Evolutionary conservation across 2,797 vertebrate species (phyloP).

Genomic region (Paramormyrops hopkinsi): DNA sequence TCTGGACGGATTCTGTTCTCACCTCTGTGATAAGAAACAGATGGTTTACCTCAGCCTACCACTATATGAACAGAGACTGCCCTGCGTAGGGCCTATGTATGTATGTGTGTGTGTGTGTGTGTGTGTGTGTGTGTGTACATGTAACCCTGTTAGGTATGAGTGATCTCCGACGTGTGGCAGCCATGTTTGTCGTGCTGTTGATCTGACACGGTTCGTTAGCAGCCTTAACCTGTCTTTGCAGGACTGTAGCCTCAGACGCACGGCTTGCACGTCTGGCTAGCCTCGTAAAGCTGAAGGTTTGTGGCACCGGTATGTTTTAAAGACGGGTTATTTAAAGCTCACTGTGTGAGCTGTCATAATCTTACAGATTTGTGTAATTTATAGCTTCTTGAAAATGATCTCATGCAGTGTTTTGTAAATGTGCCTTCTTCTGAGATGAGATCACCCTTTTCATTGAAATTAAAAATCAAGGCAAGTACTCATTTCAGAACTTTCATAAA

Average conservation of each 20-base stretch:
- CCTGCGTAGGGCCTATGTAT: background rate
- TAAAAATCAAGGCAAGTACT: constrained; percentile 56
- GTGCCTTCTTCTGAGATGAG: constrained; percentile 49
- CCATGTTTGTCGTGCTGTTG: background rate
- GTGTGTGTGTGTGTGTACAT: background rate
- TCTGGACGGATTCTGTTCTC: constrained; percentile 51
- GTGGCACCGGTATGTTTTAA: background rate
- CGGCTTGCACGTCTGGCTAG: background rate
- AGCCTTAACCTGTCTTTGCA: background rate
- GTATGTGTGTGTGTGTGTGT: background rate
- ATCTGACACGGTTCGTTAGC: background rate
- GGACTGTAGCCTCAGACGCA: background rate
- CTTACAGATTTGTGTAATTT: constrained; percentile 42
- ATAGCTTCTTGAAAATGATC: constrained; percentile 47
- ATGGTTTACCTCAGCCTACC: constrained; percentile 52
- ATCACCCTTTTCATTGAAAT: constrained; percentile 60
- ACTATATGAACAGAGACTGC: background rate
- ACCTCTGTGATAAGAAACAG: constrained; percentile 57
- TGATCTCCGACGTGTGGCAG: background rate
- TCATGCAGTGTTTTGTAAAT: constrained; percentile 54
- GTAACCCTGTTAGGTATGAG: background rate
- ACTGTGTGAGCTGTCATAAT: constrained; percentile 36
- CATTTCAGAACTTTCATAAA: constrained; percentile 43
- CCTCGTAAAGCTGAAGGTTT: background rate
- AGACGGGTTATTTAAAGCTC: constrained; percentile 2